Conservation (phyloP, 2,113 vertebrate genomes). For the Crotalus tigris region DNA sequence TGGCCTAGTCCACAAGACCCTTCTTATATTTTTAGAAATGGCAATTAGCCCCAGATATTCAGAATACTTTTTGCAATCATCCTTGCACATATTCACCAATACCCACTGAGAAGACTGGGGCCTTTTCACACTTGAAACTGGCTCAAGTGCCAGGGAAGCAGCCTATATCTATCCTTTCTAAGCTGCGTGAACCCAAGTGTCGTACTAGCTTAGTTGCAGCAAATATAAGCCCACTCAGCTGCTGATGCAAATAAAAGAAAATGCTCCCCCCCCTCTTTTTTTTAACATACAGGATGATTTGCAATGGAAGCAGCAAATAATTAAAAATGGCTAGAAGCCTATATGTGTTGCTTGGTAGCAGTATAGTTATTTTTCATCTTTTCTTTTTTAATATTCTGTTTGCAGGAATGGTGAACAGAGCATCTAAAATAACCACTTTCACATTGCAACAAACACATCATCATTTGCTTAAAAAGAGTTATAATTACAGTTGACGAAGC, state of each 20-base stretch:
- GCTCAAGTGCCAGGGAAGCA: neutral
- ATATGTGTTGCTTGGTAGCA: slow-evolving; percentile 64
- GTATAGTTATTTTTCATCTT: slow-evolving; percentile 48
- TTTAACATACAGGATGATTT: slow-evolving; percentile 58
- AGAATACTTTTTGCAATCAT: neutral
- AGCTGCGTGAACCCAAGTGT: neutral
- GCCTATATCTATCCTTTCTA: neutral
- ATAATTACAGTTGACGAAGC: slow-evolving; percentile 90
- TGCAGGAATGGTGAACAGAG: slow-evolving; percentile 80
- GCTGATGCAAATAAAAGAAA: neutral
- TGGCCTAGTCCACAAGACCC: neutral
- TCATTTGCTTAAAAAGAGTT: slow-evolving; percentile 93
- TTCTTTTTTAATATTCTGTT: slow-evolving; percentile 69
- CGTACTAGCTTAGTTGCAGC: neutral
- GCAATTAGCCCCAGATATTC: neutral
- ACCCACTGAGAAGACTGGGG: neutral
- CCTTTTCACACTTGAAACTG: neutral
- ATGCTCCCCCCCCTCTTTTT: slow-evolving; percentile 3
- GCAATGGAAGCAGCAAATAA: slow-evolving; percentile 56
- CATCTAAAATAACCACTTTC: slow-evolving; percentile 87
- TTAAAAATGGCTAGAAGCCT: slow-evolving; percentile 56
- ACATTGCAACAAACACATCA: slow-evolving; percentile 86
- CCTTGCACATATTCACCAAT: neutral
- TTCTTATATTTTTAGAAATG: neutral
- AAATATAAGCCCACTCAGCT: slow-evolving; percentile 34